A percentile compares a stretch with the other conserved stretches of the same genome.
Conservation (phyloP, 2,888 invertebrate species). For the Metellina segmentata region DNA sequence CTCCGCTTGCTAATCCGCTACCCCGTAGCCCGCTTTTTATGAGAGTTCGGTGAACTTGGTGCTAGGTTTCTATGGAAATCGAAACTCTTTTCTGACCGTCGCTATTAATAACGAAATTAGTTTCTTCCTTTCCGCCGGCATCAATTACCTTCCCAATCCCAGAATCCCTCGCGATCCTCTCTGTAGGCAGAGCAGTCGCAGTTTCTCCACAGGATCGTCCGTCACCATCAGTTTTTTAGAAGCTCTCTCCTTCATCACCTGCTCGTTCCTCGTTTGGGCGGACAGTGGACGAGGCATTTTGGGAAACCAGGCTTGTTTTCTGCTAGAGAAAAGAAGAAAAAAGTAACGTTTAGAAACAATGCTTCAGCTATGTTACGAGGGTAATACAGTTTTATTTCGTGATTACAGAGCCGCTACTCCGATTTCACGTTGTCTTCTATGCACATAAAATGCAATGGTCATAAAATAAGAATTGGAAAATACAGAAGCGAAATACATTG, state of each 20-base stretch:
- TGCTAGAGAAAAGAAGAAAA: not conserved
- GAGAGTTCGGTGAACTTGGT: not conserved
- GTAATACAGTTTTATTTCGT: too few species aligned
- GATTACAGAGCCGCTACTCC: too few species aligned
- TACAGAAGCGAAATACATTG: too few species aligned
- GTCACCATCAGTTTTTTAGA: slow-evolving; percentile 83
- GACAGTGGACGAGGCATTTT: slow-evolving; percentile 85
- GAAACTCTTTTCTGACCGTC: not conserved
- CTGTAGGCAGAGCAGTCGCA: slow-evolving; percentile 90
- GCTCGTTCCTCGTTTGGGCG: slow-evolving; percentile 88
- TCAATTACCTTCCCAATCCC: slow-evolving; percentile 88
- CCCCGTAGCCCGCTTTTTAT: not conserved
- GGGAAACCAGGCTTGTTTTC: not conserved
- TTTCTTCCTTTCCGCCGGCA: not conserved
- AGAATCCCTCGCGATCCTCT: slow-evolving; percentile 94
- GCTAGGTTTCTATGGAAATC: not conserved
- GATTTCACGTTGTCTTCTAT: too few species aligned
- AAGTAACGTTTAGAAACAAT: too few species aligned
- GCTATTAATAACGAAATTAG: not conserved
- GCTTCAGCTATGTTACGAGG: too few species aligned
- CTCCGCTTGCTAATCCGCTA: too few species aligned
- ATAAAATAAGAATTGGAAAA: too few species aligned
- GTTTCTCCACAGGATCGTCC: slow-evolving; percentile 90
- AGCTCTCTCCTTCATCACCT: slow-evolving; percentile 88
- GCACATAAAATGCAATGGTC: too few species aligned